Base-by-base conservation (phyloP, 2,113 vertebrate species). In the Piaya cayana region DNA sequence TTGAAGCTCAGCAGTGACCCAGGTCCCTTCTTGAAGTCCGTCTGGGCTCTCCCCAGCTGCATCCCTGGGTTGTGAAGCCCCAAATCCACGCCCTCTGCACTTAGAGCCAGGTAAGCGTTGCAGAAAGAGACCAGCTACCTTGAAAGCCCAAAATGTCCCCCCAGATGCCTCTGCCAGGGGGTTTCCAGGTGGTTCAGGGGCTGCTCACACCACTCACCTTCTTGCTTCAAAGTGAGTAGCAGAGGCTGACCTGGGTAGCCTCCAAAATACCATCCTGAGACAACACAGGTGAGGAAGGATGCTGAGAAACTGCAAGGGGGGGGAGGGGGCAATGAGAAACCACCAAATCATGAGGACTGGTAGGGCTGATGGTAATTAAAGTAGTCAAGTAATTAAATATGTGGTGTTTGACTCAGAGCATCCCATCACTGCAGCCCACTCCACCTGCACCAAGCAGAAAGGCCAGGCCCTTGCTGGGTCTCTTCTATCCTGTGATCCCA, bases 181-280 rank as follows among this genome's bases (percentile, higher is more conserved):
- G 17, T 12, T 70, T 59, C 17, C 37, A 7, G 22, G 26, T 42
- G 26, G 27, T 50, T 62, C 53, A 85, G 56, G 60, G 70, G 6
- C 30, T 30, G 70, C 29, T 72, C 53, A 22, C 20, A 11, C 32
- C 5, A 0, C 15, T 71, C 2, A 0, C 17, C 21, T 14, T 80
- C 26, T n/a, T 21, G 23, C 68, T 53, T 11, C 0, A 0, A 34
- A 0, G 0, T 1, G 17, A 36, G 30, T 2, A 5, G 20, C 36
- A 39, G 50, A 32, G 20, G 9, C 50, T 29, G 62, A 55, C 37
- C 5, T 9, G 20, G 39, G 12, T 14, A 52, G 37, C 3, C 15
- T 23, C 76, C 16, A 11, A 78, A 87, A 59, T 8, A 36, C 42
- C 64, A 32, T 53, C 60, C 39, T 12, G 60, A 20, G 72, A 45